Conservation (phyloP, 2,797 vertebrate species). For the Sitta carolinensis region DNA sequence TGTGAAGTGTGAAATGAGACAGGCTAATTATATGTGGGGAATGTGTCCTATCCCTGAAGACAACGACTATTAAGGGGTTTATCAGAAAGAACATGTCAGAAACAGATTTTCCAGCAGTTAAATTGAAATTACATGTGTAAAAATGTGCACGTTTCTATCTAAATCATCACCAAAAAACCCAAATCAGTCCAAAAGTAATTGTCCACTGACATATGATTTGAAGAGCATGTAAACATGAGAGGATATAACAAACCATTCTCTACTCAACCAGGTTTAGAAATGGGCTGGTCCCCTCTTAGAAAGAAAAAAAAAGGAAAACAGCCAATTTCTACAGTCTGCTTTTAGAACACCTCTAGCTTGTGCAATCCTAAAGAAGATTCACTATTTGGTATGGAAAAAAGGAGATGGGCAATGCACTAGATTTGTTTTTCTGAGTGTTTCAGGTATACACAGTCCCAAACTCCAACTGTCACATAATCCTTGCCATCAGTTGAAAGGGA, state of each 20-base stretch:
- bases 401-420: not conserved
- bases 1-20: constrained; percentile 42
- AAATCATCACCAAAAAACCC: not conserved
- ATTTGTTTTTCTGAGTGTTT: not conserved
- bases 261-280: not conserved
- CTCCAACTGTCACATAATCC: not conserved
- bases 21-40: constrained; percentile 52
- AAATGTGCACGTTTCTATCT: not conserved
- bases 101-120: constrained; percentile 24
- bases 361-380: not conserved
- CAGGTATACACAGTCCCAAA: not conserved
- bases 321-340: not conserved
- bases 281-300: not conserved
- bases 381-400: not conserved
- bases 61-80: constrained; percentile 12
- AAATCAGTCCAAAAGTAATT: not conserved
- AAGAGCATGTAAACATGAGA: not conserved
- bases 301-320: not conserved
- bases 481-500: accelerated
- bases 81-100: constrained; percentile 37
- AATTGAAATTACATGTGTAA: not conserved
- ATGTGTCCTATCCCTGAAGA: not conserved
- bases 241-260: not conserved
- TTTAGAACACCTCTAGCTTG: not conserved
- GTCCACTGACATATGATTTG: not conserved